Base-by-base conservation (phyloP, 1,140 invertebrate genomes). In the Anthonomus grandis region DNA sequence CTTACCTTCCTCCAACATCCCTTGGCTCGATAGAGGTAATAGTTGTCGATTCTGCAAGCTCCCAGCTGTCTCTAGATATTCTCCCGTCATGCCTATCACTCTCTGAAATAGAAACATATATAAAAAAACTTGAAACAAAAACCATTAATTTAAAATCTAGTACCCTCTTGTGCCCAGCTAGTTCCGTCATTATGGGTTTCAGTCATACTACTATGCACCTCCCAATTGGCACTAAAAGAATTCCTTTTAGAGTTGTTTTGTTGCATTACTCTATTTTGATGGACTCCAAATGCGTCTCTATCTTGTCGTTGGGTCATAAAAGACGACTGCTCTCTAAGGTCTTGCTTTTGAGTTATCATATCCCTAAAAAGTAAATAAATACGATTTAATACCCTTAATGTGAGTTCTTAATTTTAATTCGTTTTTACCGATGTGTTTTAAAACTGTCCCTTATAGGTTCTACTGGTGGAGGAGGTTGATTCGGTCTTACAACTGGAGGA, bases 151-250 rank as follows among this genome's bases (percentile, higher is more conserved):
- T 9, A 18, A 50, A 19, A 50, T 19, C 4, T n/a, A 36, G 13
- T 55, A 60, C 59, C 53, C 37, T 71, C 68, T 51, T 64, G 78
- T 68, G 38, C 76, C 79, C 79, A 79, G 75, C 24, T 78, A 64
- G 48, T 75, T 62, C 46, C 57, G 45, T 72, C 71, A 27, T 74
- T 68, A 41, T 69, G 65, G 13, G 64, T 72, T 31, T 73, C 68
- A 0, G 70, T 78, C 0, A 84, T 79, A 60, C 79, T 80, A 37
- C 78, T 73, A 25, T 84, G 80, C 0, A 80, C 82, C 39, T 83
- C 84, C 70, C 84, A 85, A 36, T 85, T 86, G 10, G 81, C 79
- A 23, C 83, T 75, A 66, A 85, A 85, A 1, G 79, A 79, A 45
- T 83, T 83, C 1, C 83, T 76, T 59, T 82, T 79, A 0, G 72